Evolutionary conservation across 1,140 invertebrate species (phyloP), one percentile per base, ranked within the genome.

Genomic region (Homalodisca vitripennis): DNA sequence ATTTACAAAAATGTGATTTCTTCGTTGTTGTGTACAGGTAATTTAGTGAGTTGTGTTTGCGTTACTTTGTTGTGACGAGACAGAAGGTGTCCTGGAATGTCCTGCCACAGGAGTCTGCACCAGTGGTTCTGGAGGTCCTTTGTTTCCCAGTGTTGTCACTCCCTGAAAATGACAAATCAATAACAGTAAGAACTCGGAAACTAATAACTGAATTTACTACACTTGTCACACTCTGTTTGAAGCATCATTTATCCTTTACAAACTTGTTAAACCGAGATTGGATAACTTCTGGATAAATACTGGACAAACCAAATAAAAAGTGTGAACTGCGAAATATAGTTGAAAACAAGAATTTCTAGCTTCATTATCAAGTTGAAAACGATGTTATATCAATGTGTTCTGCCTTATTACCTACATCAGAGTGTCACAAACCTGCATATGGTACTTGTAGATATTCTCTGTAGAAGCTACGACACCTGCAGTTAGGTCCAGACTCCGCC

Each of bases 381-480:
- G n/a, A n/a, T n/a, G n/a, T n/a, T n/a, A n/a, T n/a, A n/a, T n/a
- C n/a, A n/a, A n/a, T n/a, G n/a, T n/a, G n/a, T n/a, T n/a, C n/a
- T n/a, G n/a, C n/a, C n/a, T n/a, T n/a, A n/a, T n/a, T n/a, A n/a
- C n/a, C n/a, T 10, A 63, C 14, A 2, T n/a, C n/a, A n/a, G n/a
- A n/a, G n/a, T n/a, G n/a, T n/a, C n/a, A n/a, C 46, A 51, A 1
- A 70, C 47, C 70, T 74, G 73, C 73, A 71, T 71, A 31, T 74
- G 73, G 34, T 74, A 74, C 51, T 89, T 90, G 82, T 97, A 97
- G 72, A 94, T 94, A 77, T 96, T 94, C 79, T 95, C 93, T 0
- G 95, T 98, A 74, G 91, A 92, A 76, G 94, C 91, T 30, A 98
- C 88, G 13, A 92, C 89, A 69, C 88, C 88, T 71, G 88, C 89